Conservation (phyloP, 2,113 vertebrate species). For the Campylomormyrus numenius region DNA sequence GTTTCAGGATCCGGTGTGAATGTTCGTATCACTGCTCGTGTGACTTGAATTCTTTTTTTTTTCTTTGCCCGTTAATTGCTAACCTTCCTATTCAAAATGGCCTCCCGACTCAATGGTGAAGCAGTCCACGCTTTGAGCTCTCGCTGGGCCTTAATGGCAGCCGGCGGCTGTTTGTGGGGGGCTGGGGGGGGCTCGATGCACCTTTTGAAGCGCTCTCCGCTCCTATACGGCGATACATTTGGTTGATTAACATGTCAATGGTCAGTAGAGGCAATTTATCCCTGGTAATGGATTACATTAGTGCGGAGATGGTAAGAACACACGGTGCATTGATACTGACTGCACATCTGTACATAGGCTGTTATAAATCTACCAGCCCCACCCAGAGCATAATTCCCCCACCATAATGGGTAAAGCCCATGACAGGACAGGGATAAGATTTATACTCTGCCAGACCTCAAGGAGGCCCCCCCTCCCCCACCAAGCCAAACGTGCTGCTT, state of each 20-base stretch:
- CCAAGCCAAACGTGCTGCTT: background rate
- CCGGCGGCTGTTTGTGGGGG: background rate
- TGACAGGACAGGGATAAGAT: background rate
- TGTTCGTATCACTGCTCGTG: background rate
- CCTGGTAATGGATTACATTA: conserved; percentile 68
- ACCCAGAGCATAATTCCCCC: conserved; percentile 41
- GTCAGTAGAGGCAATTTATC: conserved; percentile 64
- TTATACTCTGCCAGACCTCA: background rate
- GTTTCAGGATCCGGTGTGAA: background rate
- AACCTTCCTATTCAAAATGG: background rate
- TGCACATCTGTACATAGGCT: conserved; percentile 42
- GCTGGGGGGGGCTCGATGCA: background rate
- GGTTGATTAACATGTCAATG: conserved; percentile 58
- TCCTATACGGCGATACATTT: conserved; percentile 14
- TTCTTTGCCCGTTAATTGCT: background rate
- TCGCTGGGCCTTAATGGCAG: background rate
- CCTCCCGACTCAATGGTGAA: background rate
- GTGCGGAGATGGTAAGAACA: conserved; percentile 68
- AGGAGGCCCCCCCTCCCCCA: background rate
- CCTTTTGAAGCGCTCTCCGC: background rate
- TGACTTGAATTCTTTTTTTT: background rate
- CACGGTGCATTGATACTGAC: conserved; percentile 59
- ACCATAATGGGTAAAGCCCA: conserved; percentile 23
- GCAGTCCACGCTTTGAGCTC: background rate
- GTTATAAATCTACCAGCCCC: conserved; percentile 44